Conservation (phyloP, 2,113 vertebrate species). For the Helogale parvula region DNA sequence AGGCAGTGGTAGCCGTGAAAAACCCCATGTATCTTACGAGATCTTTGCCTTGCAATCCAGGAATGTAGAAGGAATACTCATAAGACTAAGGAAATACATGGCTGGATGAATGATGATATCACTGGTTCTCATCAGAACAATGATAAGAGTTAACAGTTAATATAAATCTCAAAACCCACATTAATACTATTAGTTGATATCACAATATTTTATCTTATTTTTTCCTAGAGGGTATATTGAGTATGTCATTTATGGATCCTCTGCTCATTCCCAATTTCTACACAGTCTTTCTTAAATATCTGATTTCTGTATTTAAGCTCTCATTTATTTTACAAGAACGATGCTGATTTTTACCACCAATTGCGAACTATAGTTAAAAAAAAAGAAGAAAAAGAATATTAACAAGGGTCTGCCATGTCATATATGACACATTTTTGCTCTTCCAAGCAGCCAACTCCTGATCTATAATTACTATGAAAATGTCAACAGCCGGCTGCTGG, state of each 20-base stretch:
- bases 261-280: neutral
- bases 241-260: neutral
- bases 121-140: neutral
- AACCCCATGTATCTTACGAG: neutral
- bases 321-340: neutral
- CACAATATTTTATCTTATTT: neutral
- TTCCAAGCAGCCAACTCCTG: constrained; percentile 21
- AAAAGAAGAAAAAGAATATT: neutral
- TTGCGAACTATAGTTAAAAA: neutral
- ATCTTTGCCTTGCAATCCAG: neutral
- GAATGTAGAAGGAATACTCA: no score
- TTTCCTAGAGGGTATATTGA: neutral
- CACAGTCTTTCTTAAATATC: neutral
- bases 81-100: neutral
- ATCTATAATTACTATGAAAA: constrained; percentile 61
- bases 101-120: neutral
- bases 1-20: neutral
- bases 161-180: neutral
- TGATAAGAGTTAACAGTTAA: neutral
- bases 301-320: neutral
- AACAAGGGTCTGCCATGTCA: neutral
- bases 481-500: constrained; percentile 41
- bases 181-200: neutral
- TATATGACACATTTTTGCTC: constrained; percentile 21
- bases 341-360: neutral